Evolutionary conservation across 2,113 vertebrate genomes (phyloP), one percentile per base, ranked within the genome.

Genomic region (Upupa epops): DNA sequence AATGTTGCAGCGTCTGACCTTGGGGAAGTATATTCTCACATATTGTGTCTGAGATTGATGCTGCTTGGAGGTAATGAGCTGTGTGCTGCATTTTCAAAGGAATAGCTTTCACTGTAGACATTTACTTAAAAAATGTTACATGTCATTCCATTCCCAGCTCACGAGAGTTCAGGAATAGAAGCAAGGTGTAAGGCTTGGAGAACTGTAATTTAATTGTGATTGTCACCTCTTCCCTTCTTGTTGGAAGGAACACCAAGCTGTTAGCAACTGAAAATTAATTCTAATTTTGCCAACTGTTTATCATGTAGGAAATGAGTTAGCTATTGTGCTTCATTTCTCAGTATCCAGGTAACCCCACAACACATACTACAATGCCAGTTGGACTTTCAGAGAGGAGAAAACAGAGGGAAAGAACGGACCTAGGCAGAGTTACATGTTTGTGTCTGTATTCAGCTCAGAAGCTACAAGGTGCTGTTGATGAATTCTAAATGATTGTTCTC

Each of bases 21-120:
- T 48, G 74, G 31, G 31, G 91, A 85, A 92, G 31, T 11, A 4
- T 72, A 70, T 64, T 54, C 74, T 83, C 34, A 58, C 37, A n/a
- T 74, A 54, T 9, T 5, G 16, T 58, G 66, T 37, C 92, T 31
- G 28, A 61, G 61, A 81, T 80, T 51, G 69, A 72, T 71, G 48
- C 65, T 86, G 42, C 26, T 75, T 65, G 26, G 34, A 76, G 24
- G 37, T 94, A 93, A 92, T 68, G 69, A 94, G 48, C 73, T 86
- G 56, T 66, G 69, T 92, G 76, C 71, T 86, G 46, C 42, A 36
- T 88, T 93, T 94, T 90, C 80, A 89, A 81, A 88, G 61, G 80
- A 54, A 56, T 63, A 75, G 49, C 66, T 81, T 22, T 80, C 24
- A 37, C 10, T 86, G 73, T 59, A 75, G 92, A 61, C 15, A n/a